Conservation (phyloP, 2,888 invertebrate species). For the Troides aeacus region DNA sequence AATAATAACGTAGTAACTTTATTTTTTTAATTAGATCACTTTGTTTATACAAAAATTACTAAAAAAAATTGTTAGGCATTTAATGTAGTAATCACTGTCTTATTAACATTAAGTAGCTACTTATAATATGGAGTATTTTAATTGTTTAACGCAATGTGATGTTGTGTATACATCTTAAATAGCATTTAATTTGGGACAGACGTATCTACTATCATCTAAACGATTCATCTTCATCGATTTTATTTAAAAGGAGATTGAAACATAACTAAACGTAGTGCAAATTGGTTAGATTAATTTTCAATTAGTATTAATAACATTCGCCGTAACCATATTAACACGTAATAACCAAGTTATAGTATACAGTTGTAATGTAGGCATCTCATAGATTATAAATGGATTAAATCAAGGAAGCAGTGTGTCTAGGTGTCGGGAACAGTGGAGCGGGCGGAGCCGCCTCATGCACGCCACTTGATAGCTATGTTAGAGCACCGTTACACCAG, state of each 20-base stretch:
- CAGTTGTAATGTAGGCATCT: neutral
- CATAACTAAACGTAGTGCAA: neutral
- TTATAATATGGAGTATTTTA: no score
- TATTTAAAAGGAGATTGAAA: neutral
- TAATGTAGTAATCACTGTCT: no score
- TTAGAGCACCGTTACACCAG: conserved; percentile 5
- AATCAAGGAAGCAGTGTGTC: conserved; percentile 19
- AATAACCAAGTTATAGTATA: conserved; percentile 3
- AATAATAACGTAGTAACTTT: neutral
- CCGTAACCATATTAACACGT: neutral
- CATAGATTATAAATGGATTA: conserved; percentile 16
- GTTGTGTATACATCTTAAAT: no score
- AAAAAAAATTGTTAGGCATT: no score
- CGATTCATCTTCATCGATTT: neutral
- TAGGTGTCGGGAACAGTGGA: conserved; percentile 17
- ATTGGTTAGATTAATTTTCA: neutral
- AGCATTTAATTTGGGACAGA: no score
- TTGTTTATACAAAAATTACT: no score
- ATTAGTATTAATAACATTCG: neutral
- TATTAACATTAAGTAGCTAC: no score
- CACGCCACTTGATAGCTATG: conserved; percentile 15
- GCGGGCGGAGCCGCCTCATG: conserved; percentile 17
- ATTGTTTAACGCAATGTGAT: no score
- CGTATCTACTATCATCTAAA: neutral
- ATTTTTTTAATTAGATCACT: neutral